phyloP scores from a whole-genome alignment of 2,113 vertebrate genomes.

The Beaufortia kweichowensis region DNA sequence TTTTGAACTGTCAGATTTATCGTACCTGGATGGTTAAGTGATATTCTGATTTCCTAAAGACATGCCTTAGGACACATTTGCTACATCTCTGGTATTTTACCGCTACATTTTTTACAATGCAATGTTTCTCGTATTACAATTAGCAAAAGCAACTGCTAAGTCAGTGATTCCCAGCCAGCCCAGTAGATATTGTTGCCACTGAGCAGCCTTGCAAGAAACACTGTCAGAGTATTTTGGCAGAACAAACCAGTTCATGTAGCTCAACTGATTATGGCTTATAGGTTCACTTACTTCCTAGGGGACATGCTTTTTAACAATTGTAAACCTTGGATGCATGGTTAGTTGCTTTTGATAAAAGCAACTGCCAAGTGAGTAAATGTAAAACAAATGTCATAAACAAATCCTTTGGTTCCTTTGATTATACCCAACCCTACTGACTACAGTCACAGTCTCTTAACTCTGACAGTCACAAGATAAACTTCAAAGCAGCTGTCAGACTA shows the following conservation, averaged over 20 bases:
- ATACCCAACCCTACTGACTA: not conserved
- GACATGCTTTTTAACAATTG: no score
- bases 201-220: not conserved
- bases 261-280: no score
- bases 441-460: not conserved
- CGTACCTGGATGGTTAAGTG: no score
- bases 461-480: slow-evolving; percentile 18
- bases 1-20: no score
- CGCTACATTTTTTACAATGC: no score
- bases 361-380: not conserved
- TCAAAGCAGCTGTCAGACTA: slow-evolving; percentile 22
- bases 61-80: no score
- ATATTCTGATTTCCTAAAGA: no score
- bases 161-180: no score
- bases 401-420: slow-evolving; percentile 14
- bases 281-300: no score
- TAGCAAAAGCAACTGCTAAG: no score
- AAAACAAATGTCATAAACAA: slow-evolving; percentile 3
- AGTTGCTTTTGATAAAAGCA: not conserved
- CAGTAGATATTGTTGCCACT: not conserved
- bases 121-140: no score
- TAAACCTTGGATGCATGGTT: not conserved
- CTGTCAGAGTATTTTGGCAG: not conserved
- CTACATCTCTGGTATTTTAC: no score
- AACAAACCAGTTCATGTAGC: not conserved